These are phyloP conservation scores for Paracanthobrama guichenoti DNA, from an alignment of 2,113 vertebrate genomes.

Conservation along the genomic window DNA sequence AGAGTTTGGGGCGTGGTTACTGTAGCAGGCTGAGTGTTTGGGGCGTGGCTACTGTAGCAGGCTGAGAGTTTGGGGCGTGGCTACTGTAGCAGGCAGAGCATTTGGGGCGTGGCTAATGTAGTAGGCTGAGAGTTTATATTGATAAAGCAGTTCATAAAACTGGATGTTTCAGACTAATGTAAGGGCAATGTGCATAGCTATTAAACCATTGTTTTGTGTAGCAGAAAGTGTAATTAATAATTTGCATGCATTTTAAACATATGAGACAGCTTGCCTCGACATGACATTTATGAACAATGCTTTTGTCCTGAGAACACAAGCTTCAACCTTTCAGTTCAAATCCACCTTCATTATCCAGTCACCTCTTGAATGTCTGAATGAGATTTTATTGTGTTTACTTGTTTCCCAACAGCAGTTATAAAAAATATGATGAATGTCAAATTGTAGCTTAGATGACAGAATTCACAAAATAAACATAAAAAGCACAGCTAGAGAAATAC, in stretches of 20 bases:
- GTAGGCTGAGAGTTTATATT: too few species aligned
- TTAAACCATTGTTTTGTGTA: background rate
- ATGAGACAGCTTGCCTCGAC: background rate
- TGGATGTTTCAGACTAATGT: background rate
- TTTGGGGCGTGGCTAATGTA: too few species aligned
- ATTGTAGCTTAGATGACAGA: background rate
- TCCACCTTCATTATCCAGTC: background rate
- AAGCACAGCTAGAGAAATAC: background rate
- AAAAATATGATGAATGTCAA: background rate
- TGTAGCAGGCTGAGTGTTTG: too few species aligned
- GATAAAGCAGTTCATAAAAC: too few species aligned
- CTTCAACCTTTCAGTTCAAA: background rate
- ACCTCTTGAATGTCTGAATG: background rate
- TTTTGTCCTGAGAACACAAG: slow-evolving; percentile 1
- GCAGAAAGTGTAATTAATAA: background rate
- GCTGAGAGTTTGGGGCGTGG: too few species aligned
- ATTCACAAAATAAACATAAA: background rate
- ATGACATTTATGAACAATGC: background rate
- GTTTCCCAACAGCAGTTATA: background rate
- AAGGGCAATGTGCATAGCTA: background rate
- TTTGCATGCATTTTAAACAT: background rate
- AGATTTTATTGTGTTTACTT: background rate
- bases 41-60: too few species aligned
- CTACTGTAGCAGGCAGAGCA: too few species aligned
- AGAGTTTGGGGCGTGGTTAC: too few species aligned